Percentiles rank a stretch among this genome's conserved stretches.
phyloP scores from a whole-genome alignment of 2,888 invertebrate genomes.

The Abscondita cerata region DNA sequence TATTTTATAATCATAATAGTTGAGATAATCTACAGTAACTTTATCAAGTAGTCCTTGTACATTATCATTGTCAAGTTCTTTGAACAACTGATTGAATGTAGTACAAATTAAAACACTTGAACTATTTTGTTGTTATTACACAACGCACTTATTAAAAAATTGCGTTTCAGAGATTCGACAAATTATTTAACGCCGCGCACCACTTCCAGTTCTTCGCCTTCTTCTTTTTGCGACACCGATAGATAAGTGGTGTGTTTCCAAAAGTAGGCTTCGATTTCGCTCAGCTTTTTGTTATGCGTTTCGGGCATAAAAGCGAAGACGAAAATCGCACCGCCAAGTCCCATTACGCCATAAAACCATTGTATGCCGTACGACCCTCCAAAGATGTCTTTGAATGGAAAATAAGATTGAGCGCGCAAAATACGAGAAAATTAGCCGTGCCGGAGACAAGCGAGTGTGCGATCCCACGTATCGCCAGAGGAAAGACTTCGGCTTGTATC shows the following conservation, averaged over 20 bases:
- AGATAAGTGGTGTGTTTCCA: constrained; percentile 48
- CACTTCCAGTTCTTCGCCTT: neutral
- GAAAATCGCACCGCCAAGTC: constrained; percentile 55
- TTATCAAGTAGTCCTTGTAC: too few species aligned
- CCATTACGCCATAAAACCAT: constrained; percentile 63
- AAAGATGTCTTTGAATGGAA: constrained; percentile 50
- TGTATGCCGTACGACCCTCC: constrained; percentile 62
- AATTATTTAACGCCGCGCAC: neutral
- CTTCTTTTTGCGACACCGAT: neutral
- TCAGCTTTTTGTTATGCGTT: constrained; percentile 60
- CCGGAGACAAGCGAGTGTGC: constrained; percentile 66
- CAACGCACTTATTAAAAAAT: too few species aligned
- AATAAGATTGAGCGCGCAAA: constrained; percentile 64
- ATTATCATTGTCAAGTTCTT: too few species aligned
- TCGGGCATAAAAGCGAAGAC: constrained; percentile 59
- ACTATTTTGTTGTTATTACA: too few species aligned
- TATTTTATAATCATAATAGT: too few species aligned
- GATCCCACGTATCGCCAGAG: constrained; percentile 66
- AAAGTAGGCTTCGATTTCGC: constrained; percentile 61
- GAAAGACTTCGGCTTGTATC: constrained; percentile 70
- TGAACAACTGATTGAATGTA: too few species aligned
- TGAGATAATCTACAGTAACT: too few species aligned
- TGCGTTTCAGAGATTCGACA: neutral
- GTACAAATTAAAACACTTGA: too few species aligned
- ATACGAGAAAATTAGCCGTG: constrained; percentile 66